A percentile compares a stretch with the other conserved stretches of the same genome.
Conservation (phyloP, 2,888 invertebrate species). For the Toxonevra muliebris region DNA sequence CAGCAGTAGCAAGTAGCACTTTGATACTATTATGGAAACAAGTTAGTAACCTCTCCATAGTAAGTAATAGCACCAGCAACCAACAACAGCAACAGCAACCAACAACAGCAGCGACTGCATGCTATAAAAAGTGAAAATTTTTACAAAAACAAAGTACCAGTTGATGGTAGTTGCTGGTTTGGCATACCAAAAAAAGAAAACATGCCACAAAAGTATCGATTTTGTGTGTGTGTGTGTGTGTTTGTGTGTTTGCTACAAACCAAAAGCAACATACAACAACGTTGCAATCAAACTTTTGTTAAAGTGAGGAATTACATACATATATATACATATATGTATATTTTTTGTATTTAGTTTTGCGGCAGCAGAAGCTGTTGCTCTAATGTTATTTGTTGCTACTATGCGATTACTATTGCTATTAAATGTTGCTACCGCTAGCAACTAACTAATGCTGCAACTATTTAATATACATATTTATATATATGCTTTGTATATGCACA, state of each 20-base stretch:
- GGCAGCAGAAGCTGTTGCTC: not conserved
- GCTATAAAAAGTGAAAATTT: constrained; percentile 37
- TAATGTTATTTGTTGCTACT: not conserved
- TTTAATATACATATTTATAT: not conserved
- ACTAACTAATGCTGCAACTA: not conserved
- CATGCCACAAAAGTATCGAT: no score
- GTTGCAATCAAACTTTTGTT: constrained; percentile 13
- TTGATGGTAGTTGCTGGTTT: not conserved
- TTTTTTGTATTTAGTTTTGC: no score
- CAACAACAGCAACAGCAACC: constrained; percentile 28
- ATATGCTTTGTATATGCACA: not conserved
- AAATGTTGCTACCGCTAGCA: not conserved
- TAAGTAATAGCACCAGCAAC: constrained; percentile 5
- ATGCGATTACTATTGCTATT: not conserved
- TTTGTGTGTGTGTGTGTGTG: no score
- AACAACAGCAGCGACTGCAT: constrained; percentile 11
- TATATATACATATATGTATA: not conserved
- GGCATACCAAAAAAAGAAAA: no score
- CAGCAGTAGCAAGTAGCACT: constrained; percentile 6
- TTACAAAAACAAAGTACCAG: not conserved
- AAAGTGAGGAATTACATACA: not conserved
- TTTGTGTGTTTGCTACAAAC: no score
- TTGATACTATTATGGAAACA: constrained; percentile 42
- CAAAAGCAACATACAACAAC: not conserved
- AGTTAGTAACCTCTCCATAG: constrained; percentile 34